Conservation (phyloP, 2,113 vertebrate genomes). For the Alexandromys fortis region DNA sequence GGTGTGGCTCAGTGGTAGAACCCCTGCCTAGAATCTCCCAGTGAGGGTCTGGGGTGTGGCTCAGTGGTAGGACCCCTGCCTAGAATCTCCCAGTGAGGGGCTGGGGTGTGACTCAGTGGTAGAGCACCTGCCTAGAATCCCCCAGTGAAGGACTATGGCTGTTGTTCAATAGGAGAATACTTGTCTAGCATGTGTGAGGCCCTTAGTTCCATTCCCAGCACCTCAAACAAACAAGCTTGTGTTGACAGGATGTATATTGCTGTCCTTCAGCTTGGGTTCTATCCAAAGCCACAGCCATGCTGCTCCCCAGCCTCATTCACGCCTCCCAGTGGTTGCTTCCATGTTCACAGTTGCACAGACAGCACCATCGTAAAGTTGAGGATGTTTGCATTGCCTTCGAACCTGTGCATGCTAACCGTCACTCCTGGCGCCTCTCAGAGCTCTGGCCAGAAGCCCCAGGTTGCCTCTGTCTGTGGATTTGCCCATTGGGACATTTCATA, state of each 20-base stretch:
- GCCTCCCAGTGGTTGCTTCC: not conserved
- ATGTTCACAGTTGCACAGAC: not conserved
- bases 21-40: not conserved
- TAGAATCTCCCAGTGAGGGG: not conserved
- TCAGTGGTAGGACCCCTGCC: not conserved
- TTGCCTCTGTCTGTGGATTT: not conserved
- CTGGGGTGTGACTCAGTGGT: not conserved
- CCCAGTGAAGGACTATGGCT: not conserved
- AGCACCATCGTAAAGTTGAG: not conserved
- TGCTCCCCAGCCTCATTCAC: not conserved
- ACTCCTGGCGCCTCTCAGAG: accelerated
- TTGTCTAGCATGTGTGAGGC: not conserved
- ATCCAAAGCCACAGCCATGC: accelerated
- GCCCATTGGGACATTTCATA: not conserved
- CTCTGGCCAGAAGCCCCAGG: accelerated
- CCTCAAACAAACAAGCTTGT: not conserved
- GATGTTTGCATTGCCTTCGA: not conserved
- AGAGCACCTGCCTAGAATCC: not conserved
- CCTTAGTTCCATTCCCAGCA: not conserved
- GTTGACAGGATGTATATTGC: not conserved
- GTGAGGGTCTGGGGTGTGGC: not conserved
- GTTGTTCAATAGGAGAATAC: not conserved
- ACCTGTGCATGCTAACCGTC: accelerated
- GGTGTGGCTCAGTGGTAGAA: not conserved
- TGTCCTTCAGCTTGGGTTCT: not conserved